A percentile compares a stretch with the other conserved stretches of the same genome.
Evolutionary conservation across 2,888 invertebrate genomes (phyloP).

Genomic region (Amiota mariae): DNA sequence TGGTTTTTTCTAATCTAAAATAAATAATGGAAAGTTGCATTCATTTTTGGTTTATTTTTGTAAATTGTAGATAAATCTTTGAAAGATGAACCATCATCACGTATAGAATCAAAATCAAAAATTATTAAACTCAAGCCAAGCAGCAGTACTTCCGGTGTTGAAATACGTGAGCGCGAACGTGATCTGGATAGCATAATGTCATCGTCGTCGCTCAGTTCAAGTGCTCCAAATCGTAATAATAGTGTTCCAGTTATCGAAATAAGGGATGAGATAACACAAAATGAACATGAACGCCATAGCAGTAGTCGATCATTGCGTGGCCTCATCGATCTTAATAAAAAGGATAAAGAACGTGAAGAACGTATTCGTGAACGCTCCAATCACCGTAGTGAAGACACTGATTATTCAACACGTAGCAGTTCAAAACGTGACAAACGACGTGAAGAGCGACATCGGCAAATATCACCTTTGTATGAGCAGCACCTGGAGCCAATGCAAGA

Average conservation of each 20-base stretch:
- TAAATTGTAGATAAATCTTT: background rate
- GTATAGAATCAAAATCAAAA: constrained; percentile 43
- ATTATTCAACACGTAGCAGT: constrained; percentile 43
- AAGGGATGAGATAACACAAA: constrained; percentile 51
- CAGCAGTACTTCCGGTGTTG: constrained; percentile 32
- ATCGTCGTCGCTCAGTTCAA: background rate
- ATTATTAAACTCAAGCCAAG: constrained; percentile 52
- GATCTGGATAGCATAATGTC: background rate
- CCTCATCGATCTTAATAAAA: constrained; percentile 65
- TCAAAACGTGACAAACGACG: constrained; percentile 69
- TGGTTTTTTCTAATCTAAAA: background rate
- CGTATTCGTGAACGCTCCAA: constrained; percentile 59
- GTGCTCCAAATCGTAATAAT: constrained; percentile 31
- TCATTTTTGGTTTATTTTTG: background rate
- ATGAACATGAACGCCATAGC: constrained; percentile 61
- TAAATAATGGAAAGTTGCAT: background rate
- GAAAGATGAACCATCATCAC: background rate
- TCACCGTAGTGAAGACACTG: constrained; percentile 51
- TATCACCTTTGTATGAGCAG: constrained; percentile 50
- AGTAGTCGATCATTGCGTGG: constrained; percentile 64
- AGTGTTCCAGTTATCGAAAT: constrained; percentile 48
- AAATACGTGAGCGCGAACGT: constrained; percentile 25
- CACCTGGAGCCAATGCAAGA: constrained; percentile 45
- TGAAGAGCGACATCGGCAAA: constrained; percentile 66
- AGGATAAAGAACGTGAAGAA: constrained; percentile 66